A percentile compares a stretch with the other conserved stretches of the same genome.
These are phyloP conservation scores for Rosalia funebris DNA, from an alignment of 2,888 invertebrate genomes.

Conservation along the genomic window DNA sequence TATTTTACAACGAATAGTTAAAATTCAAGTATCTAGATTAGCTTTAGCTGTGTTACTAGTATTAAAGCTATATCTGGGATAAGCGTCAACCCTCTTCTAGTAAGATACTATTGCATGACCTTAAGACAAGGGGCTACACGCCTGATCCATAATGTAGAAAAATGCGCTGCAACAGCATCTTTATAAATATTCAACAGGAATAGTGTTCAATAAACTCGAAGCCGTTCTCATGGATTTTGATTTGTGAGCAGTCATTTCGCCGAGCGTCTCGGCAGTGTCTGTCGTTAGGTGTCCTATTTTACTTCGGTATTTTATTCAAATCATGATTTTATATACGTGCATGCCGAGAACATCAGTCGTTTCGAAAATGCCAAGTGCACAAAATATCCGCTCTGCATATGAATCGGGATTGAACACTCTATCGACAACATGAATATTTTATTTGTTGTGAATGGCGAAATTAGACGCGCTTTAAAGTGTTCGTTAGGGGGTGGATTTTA, in stretches of 20 bases:
- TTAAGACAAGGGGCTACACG: too few relatives aligned
- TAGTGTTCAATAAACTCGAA: slow-evolving; percentile 8
- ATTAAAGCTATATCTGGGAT: too few relatives aligned
- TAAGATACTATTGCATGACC: too few relatives aligned
- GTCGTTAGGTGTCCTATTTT: slow-evolving; percentile 40
- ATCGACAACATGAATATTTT: slow-evolving; percentile 47
- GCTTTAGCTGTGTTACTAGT: too few relatives aligned
- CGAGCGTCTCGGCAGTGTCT: slow-evolving; percentile 5
- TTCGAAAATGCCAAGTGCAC: slow-evolving; percentile 53
- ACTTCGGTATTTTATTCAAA: slow-evolving; percentile 52
- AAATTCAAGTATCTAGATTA: too few relatives aligned
- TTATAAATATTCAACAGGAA: slow-evolving; percentile 5
- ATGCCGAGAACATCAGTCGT: slow-evolving; percentile 53
- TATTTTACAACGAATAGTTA: too few relatives aligned
- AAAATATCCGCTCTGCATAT: slow-evolving; percentile 52
- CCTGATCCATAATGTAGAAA: background rate
- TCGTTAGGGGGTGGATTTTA: slow-evolving; percentile 2
- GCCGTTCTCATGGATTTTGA: slow-evolving; percentile 23
- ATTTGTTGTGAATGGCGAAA: slow-evolving; percentile 32
- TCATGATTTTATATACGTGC: slow-evolving; percentile 52
- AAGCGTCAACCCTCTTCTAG: too few relatives aligned
- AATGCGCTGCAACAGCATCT: background rate
- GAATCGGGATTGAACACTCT: slow-evolving; percentile 49
- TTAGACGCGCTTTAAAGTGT: slow-evolving; percentile 10
- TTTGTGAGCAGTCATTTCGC: slow-evolving; percentile 22